A percentile compares a stretch with the other conserved stretches of the same genome.
These are phyloP conservation scores for Cheilosia variabilis DNA, from an alignment of 2,888 invertebrate species.

Conservation along the genomic window DNA sequence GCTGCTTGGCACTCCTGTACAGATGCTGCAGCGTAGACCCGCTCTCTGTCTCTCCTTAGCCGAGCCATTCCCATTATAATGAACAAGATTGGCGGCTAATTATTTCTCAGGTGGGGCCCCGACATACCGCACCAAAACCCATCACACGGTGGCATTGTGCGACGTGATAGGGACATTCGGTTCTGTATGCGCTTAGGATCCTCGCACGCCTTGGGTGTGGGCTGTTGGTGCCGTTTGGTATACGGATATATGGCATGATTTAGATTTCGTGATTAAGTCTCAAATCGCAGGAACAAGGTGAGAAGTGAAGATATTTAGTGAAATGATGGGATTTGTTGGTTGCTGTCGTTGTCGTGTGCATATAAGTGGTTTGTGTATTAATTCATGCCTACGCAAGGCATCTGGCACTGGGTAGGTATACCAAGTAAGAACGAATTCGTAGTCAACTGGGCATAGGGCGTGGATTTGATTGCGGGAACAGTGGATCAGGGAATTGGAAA, in stretches of 20 bases:
- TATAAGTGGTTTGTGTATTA: conserved; percentile 27
- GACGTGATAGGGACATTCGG: conserved; percentile 12
- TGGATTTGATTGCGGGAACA: neutral
- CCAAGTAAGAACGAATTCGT: conserved; percentile 20
- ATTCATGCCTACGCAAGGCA: conserved; percentile 42
- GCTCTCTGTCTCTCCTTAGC: neutral
- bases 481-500: neutral
- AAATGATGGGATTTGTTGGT: conserved; percentile 50
- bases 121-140: conserved; percentile 42
- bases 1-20: conserved; percentile 63
- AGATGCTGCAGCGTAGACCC: conserved; percentile 26
- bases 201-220: conserved; percentile 22
- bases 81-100: conserved; percentile 75
- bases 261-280: conserved; percentile 72
- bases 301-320: conserved; percentile 71
- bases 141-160: conserved; percentile 43
- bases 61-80: conserved; percentile 59
- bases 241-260: conserved; percentile 52
- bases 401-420: neutral
- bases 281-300: conserved; percentile 65
- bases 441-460: neutral
- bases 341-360: conserved; percentile 11
- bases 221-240: conserved; percentile 25
- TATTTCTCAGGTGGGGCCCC: conserved; percentile 67
- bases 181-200: conserved; percentile 18